Percentiles rank a stretch among this genome's conserved stretches.
phyloP scores from a whole-genome alignment of 2,888 invertebrate species.

The Leptinotarsa tumamoca region DNA sequence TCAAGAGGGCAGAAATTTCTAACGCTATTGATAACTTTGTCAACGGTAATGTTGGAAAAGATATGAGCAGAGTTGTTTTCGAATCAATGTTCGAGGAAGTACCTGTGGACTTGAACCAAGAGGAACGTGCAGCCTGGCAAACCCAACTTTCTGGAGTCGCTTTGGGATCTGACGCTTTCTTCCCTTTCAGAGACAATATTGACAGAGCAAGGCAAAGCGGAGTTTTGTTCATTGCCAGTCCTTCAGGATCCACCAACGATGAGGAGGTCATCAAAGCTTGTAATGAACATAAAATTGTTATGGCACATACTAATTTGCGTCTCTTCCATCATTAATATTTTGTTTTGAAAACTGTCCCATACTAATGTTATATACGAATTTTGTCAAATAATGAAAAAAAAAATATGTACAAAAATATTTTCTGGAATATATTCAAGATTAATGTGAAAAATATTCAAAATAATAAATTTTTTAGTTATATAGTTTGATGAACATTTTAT shows the following conservation, averaged over 20 bases:
- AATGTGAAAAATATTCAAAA: too few species aligned
- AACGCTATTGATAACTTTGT: slow-evolving; percentile 97
- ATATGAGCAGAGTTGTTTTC: slow-evolving; percentile 84
- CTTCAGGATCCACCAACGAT: slow-evolving; percentile 95
- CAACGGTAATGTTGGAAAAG: slow-evolving; percentile 90
- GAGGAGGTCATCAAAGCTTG: slow-evolving; percentile 90
- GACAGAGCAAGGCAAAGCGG: slow-evolving; percentile 95
- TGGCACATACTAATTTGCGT: slow-evolving; percentile 90
- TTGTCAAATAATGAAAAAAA: too few species aligned
- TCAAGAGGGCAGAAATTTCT: slow-evolving; percentile 91
- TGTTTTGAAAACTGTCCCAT: neutral
- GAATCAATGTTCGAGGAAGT: slow-evolving; percentile 79
- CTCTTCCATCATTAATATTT: slow-evolving; percentile 88
- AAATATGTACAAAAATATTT: too few species aligned
- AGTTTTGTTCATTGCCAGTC: slow-evolving; percentile 92
- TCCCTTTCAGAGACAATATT: slow-evolving; percentile 97
- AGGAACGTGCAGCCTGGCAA: slow-evolving; percentile 78
- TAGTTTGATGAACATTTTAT: too few species aligned
- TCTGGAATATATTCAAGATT: too few species aligned
- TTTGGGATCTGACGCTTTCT: slow-evolving; percentile 96
- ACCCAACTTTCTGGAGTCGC: slow-evolving; percentile 81
- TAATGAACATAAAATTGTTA: slow-evolving; percentile 87
- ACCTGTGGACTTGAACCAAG: slow-evolving; percentile 78
- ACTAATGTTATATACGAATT: too few species aligned
- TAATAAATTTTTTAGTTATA: too few species aligned